Conservation (phyloP, 2,888 invertebrate species). For the Cantharis rustica region DNA sequence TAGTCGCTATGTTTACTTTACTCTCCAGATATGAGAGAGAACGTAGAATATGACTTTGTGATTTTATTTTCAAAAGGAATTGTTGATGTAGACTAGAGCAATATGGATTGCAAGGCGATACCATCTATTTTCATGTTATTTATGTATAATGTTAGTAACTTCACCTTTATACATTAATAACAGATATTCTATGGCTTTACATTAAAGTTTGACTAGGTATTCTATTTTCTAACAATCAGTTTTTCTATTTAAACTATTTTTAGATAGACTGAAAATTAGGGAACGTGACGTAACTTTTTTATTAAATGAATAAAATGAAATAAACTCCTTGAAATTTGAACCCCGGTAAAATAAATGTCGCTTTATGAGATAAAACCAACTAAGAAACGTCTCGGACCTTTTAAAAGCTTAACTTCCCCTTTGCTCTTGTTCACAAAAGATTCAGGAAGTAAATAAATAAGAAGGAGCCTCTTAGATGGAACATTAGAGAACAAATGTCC, state of each 20-base stretch:
- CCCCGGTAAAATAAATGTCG: neutral
- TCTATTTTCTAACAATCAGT: neutral
- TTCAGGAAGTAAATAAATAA: conserved; percentile 34
- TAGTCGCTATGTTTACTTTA: neutral
- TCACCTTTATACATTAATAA: neutral
- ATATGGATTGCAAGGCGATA: conserved; percentile 37
- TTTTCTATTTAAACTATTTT: neutral
- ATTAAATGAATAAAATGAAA: neutral
- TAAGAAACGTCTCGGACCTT: conserved; percentile 8
- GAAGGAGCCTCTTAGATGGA: conserved; percentile 28
- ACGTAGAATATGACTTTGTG: neutral
- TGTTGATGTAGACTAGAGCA: conserved; percentile 30
- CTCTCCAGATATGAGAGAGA: neutral
- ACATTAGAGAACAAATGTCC: conserved; percentile 39
- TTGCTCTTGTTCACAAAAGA: conserved; percentile 17
- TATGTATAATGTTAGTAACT: conserved; percentile 28
- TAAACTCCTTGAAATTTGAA: neutral
- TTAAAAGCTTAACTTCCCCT: conserved; percentile 24
- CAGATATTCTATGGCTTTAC: neutral
- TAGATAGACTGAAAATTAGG: neutral
- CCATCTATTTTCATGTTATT: conserved; percentile 37
- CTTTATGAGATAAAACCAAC: neutral
- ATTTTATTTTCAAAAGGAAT: conserved; percentile 28
- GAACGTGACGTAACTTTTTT: neutral
- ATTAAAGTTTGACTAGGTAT: neutral